A percentile compares a stretch with the other conserved stretches of the same genome.
These are phyloP conservation scores for Hylia prasina DNA, from an alignment of 2,113 vertebrate genomes.

Conservation along the genomic window DNA sequence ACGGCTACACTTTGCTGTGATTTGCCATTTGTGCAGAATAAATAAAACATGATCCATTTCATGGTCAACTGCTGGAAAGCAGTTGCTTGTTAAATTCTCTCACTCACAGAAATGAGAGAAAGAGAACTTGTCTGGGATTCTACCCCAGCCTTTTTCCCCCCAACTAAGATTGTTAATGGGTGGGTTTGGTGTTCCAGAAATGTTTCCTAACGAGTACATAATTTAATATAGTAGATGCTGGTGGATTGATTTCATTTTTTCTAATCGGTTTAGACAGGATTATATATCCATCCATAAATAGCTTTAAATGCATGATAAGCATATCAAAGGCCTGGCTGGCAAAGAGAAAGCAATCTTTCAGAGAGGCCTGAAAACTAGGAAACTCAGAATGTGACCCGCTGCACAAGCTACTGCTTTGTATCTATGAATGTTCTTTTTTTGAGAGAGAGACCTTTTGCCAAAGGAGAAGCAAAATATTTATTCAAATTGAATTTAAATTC, in stretches of 20 bases:
- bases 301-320: constrained; percentile 5
- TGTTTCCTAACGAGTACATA: background rate
- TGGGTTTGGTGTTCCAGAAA: background rate
- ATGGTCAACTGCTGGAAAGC: background rate
- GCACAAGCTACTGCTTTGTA: background rate
- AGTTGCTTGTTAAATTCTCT: background rate
- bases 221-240: background rate
- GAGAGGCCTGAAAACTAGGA: background rate
- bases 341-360: constrained; percentile 19
- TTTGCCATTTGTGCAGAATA: background rate
- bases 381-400: background rate
- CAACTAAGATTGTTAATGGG: background rate
- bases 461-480: constrained; percentile 21
- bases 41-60: constrained; percentile 43
- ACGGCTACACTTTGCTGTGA: background rate
- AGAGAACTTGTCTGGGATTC: background rate
- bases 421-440: background rate
- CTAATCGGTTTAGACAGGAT: constrained; percentile 4
- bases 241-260: background rate
- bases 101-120: background rate
- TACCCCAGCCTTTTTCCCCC: background rate
- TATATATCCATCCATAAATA: constrained; percentile 17
- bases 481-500: constrained; percentile 22
- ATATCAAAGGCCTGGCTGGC: background rate
- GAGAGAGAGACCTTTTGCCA: constrained; percentile 14